phyloP scores from a whole-genome alignment of 2,888 invertebrate genomes.

The Alitta virens region DNA sequence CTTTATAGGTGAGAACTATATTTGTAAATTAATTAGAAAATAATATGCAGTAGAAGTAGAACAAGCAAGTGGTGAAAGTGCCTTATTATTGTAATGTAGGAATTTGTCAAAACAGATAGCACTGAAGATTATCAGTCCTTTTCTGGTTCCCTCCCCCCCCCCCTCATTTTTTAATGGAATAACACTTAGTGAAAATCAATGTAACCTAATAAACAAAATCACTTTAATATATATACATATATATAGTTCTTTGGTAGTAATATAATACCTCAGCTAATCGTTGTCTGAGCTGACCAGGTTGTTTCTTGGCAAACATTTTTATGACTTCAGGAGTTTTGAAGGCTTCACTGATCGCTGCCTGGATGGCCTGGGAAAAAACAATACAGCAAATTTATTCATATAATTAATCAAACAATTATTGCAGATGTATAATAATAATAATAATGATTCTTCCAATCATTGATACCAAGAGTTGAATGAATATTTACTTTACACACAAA shows the following conservation, averaged over 20 bases:
- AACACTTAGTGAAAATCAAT: too few relatives aligned
- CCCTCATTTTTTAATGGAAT: too few relatives aligned
- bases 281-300: constrained; percentile 67
- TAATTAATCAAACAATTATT: neutral
- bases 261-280: constrained; percentile 61
- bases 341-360: constrained; percentile 72
- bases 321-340: constrained; percentile 76
- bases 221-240: neutral
- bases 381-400: neutral
- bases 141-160: too few relatives aligned
- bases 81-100: too few relatives aligned
- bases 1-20: too few relatives aligned
- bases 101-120: too few relatives aligned
- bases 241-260: neutral
- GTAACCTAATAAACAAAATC: too few relatives aligned
- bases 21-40: too few relatives aligned
- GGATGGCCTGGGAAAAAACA: constrained; percentile 63
- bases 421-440: neutral
- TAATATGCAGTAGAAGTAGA: too few relatives aligned
- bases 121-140: too few relatives aligned
- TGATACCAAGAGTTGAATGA: neutral
- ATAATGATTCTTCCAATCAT: neutral
- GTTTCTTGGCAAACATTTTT: constrained; percentile 70
- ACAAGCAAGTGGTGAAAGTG: too few relatives aligned
- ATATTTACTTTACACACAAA: too few relatives aligned